Evolutionary conservation across 2,888 invertebrate species (phyloP), one percentile per base, ranked within the genome.

Genomic region (Ophion slaviceki): DNA sequence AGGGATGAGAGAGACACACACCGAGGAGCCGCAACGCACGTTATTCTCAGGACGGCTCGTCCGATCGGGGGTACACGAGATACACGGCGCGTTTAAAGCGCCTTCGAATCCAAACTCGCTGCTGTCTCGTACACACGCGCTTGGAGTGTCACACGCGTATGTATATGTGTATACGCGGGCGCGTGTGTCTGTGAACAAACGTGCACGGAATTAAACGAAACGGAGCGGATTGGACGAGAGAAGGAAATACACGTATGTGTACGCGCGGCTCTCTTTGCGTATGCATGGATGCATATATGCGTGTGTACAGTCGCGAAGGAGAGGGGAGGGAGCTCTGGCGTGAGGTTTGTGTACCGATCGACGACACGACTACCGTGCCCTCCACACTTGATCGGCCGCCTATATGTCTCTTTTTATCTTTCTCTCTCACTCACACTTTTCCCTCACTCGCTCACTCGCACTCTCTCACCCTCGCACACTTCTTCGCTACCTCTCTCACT

Each of bases 311-410:
- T 24, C 20, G 32, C 64, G 28, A 66, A 77, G 45, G 68, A 76
- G 24, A 36, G 70, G 70, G 78, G 40, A 70, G 79, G 59, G 82
- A 72, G 72, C 83, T 75, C 62, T 81, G 68, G 83, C 86, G 83
- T 86, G 85, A 86, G 84, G 85, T 86, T 87, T 86, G 86, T 87
- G 87, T 87, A 87, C 86, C 86, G 84, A 87, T 85, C 84, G 86
- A 85, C 87, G 86, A 84, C 77, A 86, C 86, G 78, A 84, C 86
- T 86, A 86, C 84, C 86, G 86, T 86, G 81, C 81, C 79, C 75
- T 84, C 84, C 84, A 76, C 83, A 77, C 86, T 83, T 83, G 77
- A 83, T 86, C 75, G 71, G 79, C 85, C 70, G 68, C 74, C 87
- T 81, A 64, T 72, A 40, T 74, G 14, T 45, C 67, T 76, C 45